Conservation (phyloP, 2,113 vertebrate species). For the Xiphophorus maculatus region DNA sequence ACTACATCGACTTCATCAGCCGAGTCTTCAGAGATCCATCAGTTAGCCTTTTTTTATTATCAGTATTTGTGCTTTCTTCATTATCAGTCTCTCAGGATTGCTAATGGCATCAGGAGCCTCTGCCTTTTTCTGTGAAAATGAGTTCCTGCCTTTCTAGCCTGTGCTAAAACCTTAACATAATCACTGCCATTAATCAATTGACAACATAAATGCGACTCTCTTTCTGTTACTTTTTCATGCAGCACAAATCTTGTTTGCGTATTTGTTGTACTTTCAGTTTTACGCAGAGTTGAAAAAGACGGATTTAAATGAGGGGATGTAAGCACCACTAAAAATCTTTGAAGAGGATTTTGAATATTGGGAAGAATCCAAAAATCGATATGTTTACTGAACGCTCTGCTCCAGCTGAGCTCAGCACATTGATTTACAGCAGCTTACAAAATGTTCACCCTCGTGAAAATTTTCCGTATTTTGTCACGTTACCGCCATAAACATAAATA, state of each 20-base stretch:
- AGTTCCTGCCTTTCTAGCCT: slow-evolving; percentile 36
- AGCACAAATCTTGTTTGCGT: background rate
- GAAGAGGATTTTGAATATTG: background rate
- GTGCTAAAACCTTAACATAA: slow-evolving; percentile 32
- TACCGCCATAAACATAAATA: too few relatives aligned
- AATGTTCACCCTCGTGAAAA: too few relatives aligned
- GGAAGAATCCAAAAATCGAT: background rate
- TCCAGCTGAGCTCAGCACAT: too few relatives aligned
- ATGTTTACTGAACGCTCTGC: background rate
- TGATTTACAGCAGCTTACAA: too few relatives aligned
- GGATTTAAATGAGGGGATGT: background rate
- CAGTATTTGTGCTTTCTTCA: slow-evolving; percentile 35
- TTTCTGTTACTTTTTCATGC: background rate
- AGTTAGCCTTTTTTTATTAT: slow-evolving; percentile 28
- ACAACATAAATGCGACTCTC: background rate
- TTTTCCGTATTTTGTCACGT: too few relatives aligned
- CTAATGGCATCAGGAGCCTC: slow-evolving; percentile 24
- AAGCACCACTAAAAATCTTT: background rate
- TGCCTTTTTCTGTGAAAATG: slow-evolving; percentile 12
- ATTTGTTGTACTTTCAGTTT: background rate
- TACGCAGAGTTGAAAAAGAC: background rate
- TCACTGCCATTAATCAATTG: background rate
- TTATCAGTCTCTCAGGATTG: slow-evolving; percentile 23
- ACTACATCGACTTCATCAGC: slow-evolving; percentile 5
- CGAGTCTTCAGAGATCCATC: slow-evolving; percentile 9